These are phyloP conservation scores for Champsocephalus esox DNA, from an alignment of 2,797 vertebrate species.

Conservation along the genomic window DNA sequence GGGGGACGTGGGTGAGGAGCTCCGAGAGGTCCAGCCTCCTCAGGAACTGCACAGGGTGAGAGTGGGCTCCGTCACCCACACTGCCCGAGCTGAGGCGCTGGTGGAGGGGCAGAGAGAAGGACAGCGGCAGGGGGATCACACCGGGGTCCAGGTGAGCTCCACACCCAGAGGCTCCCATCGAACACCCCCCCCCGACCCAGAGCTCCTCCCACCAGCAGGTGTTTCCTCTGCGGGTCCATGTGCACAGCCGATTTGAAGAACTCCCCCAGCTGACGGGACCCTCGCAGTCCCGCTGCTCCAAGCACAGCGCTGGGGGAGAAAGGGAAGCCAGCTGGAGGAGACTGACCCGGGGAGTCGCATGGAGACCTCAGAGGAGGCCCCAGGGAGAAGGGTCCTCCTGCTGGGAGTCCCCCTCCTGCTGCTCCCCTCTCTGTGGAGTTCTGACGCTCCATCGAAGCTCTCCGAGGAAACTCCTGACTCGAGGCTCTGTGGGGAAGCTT, in stretches of 20 bases:
- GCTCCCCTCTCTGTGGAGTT: conserved; percentile 92
- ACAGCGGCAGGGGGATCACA: conserved; percentile 73
- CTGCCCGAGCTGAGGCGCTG: conserved; percentile 88
- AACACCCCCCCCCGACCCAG: conserved; percentile 71
- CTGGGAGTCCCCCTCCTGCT: conserved; percentile 25
- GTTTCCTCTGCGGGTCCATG: conserved; percentile 93
- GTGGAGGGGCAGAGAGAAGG: conserved; percentile 78
- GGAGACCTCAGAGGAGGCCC: conserved; percentile 87
- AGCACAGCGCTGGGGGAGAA: conserved; percentile 83
- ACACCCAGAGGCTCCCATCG: conserved; percentile 43
- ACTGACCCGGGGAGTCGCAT: conserved; percentile 93
- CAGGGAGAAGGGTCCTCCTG: conserved; percentile 69
- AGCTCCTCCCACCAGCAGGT: conserved; percentile 84
- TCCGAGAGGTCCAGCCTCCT: conserved; percentile 97
- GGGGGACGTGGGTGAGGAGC: conserved; percentile 94
- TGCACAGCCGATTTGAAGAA: conserved; percentile 96
- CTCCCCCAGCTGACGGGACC: conserved; percentile 94
- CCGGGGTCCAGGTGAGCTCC: conserved; percentile 72
- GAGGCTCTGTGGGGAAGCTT: conserved; percentile 88
- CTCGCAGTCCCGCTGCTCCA: conserved; percentile 83
- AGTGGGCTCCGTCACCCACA: conserved; percentile 69
- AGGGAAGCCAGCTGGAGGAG: conserved; percentile 91
- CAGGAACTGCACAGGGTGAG: conserved; percentile 93
- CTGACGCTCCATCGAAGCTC: conserved; percentile 94
- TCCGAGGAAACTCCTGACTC: conserved; percentile 90